Percentiles rank a stretch among this genome's conserved stretches.
Conservation (phyloP, 2,888 invertebrate species). For the Osmoderma eremita region DNA sequence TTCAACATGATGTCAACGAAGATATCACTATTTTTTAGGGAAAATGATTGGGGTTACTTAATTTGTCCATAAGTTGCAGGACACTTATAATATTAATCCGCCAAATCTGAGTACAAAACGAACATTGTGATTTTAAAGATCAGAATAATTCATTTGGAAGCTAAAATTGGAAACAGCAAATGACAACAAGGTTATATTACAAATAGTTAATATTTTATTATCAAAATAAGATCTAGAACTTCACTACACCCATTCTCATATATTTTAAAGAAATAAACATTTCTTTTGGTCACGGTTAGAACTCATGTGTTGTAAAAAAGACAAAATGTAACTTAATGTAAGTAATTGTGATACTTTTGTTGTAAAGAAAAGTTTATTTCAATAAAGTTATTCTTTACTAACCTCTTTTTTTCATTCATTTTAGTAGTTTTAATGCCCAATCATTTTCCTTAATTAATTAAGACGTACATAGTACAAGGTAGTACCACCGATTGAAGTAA, state of each 20-base stretch:
- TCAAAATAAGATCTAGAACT: constrained; percentile 27
- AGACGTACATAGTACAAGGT: constrained; percentile 43
- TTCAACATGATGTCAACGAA: constrained; percentile 40
- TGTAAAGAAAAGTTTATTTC: constrained; percentile 55
- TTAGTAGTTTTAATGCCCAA: constrained; percentile 30
- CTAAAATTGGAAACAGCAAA: constrained; percentile 14
- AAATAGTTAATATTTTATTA: constrained; percentile 26
- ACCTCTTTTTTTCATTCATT: constrained; percentile 30
- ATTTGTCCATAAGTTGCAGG: constrained; percentile 42
- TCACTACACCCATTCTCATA: neutral
- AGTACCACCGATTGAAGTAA: constrained; percentile 44
- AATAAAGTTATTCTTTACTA: constrained; percentile 54
- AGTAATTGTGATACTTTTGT: constrained; percentile 54
- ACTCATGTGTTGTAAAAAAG: constrained; percentile 39
- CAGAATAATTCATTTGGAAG: constrained; percentile 28
- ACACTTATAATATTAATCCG: constrained; percentile 42
- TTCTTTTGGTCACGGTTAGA: constrained; percentile 43
- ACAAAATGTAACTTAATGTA: constrained; percentile 47
- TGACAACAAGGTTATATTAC: constrained; percentile 1
- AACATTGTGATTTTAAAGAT: constrained; percentile 35
- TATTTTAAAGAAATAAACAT: constrained; percentile 48
- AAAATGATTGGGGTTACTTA: constrained; percentile 53
- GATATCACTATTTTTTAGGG: constrained; percentile 40
- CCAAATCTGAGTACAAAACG: constrained; percentile 50
- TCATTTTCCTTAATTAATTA: constrained; percentile 39